These are phyloP conservation scores for Plebejus argus DNA, from an alignment of 2,888 invertebrate genomes.

Conservation along the genomic window DNA sequence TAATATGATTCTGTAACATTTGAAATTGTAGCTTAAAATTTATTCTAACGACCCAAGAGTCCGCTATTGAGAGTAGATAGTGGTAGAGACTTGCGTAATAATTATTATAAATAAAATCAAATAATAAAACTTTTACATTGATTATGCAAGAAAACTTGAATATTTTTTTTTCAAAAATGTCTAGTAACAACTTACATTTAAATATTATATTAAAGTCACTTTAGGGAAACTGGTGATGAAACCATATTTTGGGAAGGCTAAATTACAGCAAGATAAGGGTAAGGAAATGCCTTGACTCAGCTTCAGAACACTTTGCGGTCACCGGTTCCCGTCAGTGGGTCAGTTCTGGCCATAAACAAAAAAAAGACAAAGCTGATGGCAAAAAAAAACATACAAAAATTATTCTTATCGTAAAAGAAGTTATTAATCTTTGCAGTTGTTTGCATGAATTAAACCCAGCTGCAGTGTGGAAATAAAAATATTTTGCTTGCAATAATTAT, in stretches of 20 bases:
- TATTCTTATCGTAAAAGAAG: neutral
- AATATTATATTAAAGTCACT: neutral
- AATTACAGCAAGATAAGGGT: neutral
- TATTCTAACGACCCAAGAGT: no score
- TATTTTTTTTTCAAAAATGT: neutral
- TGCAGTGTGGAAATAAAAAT: slow-evolving; percentile 17
- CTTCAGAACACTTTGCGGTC: neutral
- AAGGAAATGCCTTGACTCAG: slow-evolving; percentile 14
- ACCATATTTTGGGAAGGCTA: no score
- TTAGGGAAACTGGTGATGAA: no score
- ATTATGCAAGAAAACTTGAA: neutral
- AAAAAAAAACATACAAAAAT: neutral
- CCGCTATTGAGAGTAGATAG: no score
- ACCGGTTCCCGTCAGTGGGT: neutral
- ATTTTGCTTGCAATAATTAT: slow-evolving; percentile 19
- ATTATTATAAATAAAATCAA: neutral
- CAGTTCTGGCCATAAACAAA: neutral
- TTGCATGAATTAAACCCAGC: slow-evolving; percentile 12
- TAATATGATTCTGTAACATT: no score
- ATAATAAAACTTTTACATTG: neutral
- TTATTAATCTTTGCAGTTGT: neutral
- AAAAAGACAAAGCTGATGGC: neutral
- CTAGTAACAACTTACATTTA: neutral
- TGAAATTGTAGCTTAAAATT: no score
- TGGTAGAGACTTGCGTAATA: neutral